These are phyloP conservation scores for Triplophysa bombifrons DNA, from an alignment of 2,797 vertebrate genomes.

Conservation along the genomic window DNA sequence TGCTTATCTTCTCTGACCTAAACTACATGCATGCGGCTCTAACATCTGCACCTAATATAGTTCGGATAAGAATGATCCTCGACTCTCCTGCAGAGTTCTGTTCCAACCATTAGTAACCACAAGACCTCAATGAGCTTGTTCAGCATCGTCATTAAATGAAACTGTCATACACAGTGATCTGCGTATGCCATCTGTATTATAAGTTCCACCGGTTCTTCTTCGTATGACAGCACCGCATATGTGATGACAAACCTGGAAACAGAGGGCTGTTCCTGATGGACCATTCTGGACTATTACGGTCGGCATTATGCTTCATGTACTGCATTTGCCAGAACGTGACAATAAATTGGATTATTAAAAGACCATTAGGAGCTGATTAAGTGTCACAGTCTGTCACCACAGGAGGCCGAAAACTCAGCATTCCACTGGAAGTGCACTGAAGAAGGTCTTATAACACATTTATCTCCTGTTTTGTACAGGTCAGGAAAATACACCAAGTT, in stretches of 20 bases:
- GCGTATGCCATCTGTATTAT: neutral
- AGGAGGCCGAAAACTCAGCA: neutral
- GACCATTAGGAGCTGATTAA: conserved; percentile 4
- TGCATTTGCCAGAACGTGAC: conserved; percentile 10
- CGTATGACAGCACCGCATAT: neutral
- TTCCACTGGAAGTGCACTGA: neutral
- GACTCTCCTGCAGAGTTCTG: neutral
- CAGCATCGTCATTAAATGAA: neutral
- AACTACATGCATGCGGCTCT: neutral
- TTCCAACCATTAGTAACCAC: neutral
- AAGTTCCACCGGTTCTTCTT: neutral
- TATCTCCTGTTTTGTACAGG: neutral
- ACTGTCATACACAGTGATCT: neutral
- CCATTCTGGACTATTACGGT: conserved; percentile 1
- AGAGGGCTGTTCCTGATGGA: neutral
- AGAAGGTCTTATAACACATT: neutral
- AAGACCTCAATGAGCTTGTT: neutral
- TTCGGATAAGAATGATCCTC: conserved; percentile 9
- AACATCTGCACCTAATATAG: conserved; percentile 11
- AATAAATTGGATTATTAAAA: conserved; percentile 15
- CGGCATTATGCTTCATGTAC: neutral
- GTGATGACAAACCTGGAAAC: neutral
- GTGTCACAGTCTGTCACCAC: neutral
- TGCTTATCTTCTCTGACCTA: neutral
- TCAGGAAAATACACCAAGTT: neutral